These are phyloP conservation scores for Calycopis cecrops DNA, from an alignment of 1,140 invertebrate species.

Conservation along the genomic window DNA sequence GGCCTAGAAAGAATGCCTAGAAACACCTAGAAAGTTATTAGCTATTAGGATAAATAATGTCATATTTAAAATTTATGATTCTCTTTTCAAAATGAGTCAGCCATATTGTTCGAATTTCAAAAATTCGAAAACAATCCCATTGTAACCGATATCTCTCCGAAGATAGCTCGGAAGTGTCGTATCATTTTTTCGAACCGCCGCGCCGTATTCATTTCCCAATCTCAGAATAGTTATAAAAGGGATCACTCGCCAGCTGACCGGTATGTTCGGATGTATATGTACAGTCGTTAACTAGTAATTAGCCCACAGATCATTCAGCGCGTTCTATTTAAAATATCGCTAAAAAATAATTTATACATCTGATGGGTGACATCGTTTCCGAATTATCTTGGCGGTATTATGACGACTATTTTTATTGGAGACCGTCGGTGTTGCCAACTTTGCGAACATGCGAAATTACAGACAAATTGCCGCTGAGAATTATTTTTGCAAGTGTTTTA, in stretches of 20 bases:
- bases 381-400: constrained; percentile 13
- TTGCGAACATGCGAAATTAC: neutral
- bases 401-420: constrained; percentile 6
- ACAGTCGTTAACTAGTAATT: constrained; percentile 68
- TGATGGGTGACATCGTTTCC: constrained; percentile 24
- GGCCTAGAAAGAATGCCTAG: no score
- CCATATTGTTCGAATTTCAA: neutral
- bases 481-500: constrained; percentile 6
- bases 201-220: constrained; percentile 67
- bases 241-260: constrained; percentile 52
- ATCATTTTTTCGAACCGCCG: constrained; percentile 1
- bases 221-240: constrained; percentile 63
- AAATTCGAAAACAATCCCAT: constrained; percentile 14
- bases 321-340: constrained; percentile 49
- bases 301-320: constrained; percentile 61
- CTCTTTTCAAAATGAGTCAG: neutral
- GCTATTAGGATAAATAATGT: no score
- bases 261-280: constrained; percentile 59
- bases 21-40: no score
- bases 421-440: neutral
- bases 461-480: constrained; percentile 4
- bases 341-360: constrained; percentile 54
- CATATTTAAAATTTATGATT: no score
- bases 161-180: constrained; percentile 48
- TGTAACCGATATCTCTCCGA: constrained; percentile 50